Evolutionary conservation across 2,888 invertebrate species (phyloP), one percentile per base, ranked within the genome.

Genomic region (Mesorhabditis spiculigera): DNA sequence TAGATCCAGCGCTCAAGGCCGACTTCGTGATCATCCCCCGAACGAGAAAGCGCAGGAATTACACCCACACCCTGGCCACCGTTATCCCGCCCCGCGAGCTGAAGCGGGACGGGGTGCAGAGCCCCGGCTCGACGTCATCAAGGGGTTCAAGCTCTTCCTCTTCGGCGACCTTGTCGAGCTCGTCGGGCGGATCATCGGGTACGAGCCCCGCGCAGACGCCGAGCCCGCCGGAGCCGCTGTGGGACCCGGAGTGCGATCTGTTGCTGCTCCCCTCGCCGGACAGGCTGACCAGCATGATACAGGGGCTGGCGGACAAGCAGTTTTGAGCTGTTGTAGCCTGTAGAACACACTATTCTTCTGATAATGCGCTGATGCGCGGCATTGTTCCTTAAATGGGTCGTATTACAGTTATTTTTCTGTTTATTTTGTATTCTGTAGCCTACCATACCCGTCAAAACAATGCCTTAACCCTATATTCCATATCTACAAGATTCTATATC

Each of bases 241-340:
- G 10, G n/a, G 58, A 50, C n/a, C 28, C 28, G 28, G 28, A 28
- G 28, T 28, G 28, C 28, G 28, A 28, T 28, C 28, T 28, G 28
- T 50, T 50, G 58, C n/a, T 50, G 58, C 8, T 50, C 58, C 58
- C 58, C n/a, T 50, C 58, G n/a, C 58, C 58, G 10, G 58, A 50
- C n/a, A 10, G 58, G n/a, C 58, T 50, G 10, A 50, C 58, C 58
- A 50, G 58, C n/a, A 50, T 50, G 58, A 50, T 50, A 50, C 58
- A 50, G n/a, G 58, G n/a, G 8, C 10, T 50, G 10, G 58, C 58
- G 58, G 58, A 13, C 10, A 50, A 50, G 58, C 8, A n/a, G n/a
- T 50, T 50, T n/a, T 50, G 58, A 50, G 8, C 28, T 28, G 28
- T 28, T 28, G 28, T 28, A 28, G 28, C 28, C 28, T 28, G 28